phyloP scores from a whole-genome alignment of 2,797 vertebrate genomes.

The Rhynchonycteris naso region DNA sequence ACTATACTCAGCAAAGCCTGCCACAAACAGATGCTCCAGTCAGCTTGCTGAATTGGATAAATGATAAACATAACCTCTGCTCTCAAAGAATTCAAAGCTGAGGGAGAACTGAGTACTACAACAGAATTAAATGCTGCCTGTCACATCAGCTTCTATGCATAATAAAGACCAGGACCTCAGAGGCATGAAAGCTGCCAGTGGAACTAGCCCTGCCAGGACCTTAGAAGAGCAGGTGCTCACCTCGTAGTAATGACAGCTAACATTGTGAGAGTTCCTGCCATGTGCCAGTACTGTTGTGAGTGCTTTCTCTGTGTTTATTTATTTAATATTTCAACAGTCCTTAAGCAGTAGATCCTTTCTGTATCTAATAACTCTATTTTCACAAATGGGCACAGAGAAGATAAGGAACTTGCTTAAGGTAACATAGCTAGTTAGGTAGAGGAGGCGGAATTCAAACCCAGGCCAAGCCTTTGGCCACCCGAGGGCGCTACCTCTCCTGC shows the following conservation, averaged over 20 bases:
- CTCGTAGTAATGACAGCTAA: fast-evolving
- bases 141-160: background rate
- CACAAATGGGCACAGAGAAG: background rate
- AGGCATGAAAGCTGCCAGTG: background rate
- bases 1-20: background rate
- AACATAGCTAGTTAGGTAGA: background rate
- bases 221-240: background rate
- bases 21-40: background rate
- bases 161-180: fast-evolving
- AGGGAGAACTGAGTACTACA: background rate
- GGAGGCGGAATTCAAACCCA: background rate
- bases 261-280: background rate
- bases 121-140: background rate
- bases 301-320: background rate
- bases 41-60: background rate
- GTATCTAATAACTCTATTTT: background rate
- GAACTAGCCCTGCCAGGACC: background rate
- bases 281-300: background rate
- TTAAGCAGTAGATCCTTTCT: background rate
- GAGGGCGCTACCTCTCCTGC: background rate
- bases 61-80: background rate
- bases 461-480: background rate
- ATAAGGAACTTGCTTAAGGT: background rate
- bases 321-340: background rate
- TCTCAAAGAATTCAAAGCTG: background rate